A percentile compares a stretch with the other conserved stretches of the same genome.
These are phyloP conservation scores for Heterohyrax brucei DNA, from an alignment of 2,797 vertebrate species.

Conservation along the genomic window DNA sequence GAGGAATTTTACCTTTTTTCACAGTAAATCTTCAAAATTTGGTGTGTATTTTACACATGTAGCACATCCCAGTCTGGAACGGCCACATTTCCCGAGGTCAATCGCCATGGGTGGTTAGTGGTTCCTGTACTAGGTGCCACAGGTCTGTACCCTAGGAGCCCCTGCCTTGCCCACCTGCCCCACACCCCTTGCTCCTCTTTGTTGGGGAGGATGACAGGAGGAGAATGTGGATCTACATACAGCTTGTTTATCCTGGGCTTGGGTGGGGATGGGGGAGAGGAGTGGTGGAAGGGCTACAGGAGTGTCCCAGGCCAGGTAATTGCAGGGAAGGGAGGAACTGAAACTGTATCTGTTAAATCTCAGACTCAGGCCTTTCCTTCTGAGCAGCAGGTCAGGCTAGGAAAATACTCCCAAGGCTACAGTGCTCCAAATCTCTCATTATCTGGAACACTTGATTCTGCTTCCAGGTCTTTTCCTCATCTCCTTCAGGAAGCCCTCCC, in stretches of 20 bases:
- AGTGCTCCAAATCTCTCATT: slow-evolving; percentile 6
- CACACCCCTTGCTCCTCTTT: not conserved
- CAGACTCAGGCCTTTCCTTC: slow-evolving; percentile 30
- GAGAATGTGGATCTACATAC: not conserved
- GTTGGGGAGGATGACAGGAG: not conserved
- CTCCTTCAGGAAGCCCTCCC: slow-evolving; percentile 61
- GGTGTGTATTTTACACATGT: not conserved
- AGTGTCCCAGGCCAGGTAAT: slow-evolving; percentile 19
- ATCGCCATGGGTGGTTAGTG: not conserved
- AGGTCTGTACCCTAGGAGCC: not conserved
- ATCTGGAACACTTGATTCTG: not conserved
- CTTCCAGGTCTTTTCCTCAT: slow-evolving; percentile 24
- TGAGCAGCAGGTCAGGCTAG: not conserved
- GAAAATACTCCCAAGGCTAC: not conserved
- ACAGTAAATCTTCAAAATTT: not conserved
- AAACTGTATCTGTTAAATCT: slow-evolving; percentile 63
- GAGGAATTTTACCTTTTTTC: slow-evolving; percentile 23
- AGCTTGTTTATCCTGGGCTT: not conserved
- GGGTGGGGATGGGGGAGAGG: slow-evolving; percentile 6
- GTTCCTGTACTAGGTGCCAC: not conserved
- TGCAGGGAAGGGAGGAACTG: slow-evolving; percentile 40
- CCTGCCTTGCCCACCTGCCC: not conserved
- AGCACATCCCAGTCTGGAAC: not conserved
- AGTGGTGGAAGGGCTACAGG: slow-evolving; percentile 52
- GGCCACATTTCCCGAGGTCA: not conserved